A percentile compares a stretch with the other conserved stretches of the same genome.
Conservation (phyloP, 2,888 invertebrate species). For the Brenthis ino region DNA sequence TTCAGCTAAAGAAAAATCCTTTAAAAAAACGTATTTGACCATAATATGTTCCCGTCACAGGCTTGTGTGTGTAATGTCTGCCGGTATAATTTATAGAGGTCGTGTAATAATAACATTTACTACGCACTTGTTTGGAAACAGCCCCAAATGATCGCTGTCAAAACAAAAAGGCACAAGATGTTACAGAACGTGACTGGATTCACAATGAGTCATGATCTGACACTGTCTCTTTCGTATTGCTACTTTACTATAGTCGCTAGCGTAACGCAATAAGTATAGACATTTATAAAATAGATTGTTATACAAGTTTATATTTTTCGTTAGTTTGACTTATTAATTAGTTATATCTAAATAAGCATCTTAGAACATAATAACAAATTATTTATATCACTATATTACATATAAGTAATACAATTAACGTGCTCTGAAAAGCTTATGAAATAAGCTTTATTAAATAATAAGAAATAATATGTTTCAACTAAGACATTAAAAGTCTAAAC, state of each 20-base stretch:
- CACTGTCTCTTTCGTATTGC: neutral
- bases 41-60: neutral
- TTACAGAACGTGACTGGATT: slow-evolving; percentile 62
- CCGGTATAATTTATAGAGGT: slow-evolving; percentile 23
- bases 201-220: slow-evolving; percentile 40
- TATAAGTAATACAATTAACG: too few species aligned
- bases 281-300: too few species aligned
- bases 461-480: neutral
- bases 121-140: slow-evolving; percentile 21
- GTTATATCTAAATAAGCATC: too few species aligned
- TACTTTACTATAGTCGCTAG: slow-evolving; percentile 2
- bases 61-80: slow-evolving; percentile 7
- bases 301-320: too few species aligned
- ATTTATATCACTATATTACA: too few species aligned
- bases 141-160: slow-evolving; percentile 38
- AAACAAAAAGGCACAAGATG: slow-evolving; percentile 63
- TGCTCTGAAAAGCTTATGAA: too few species aligned
- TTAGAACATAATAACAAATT: too few species aligned
- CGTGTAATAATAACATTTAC: slow-evolving; percentile 37
- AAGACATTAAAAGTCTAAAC: slow-evolving; percentile 7
- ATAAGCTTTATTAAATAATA: too few species aligned
- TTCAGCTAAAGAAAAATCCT: too few species aligned
- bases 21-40: neutral
- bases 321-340: too few species aligned
- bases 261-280: neutral